Evolutionary conservation across 2,888 invertebrate genomes (phyloP), one percentile per base, ranked within the genome.

Genomic region (Tipula confusa): DNA sequence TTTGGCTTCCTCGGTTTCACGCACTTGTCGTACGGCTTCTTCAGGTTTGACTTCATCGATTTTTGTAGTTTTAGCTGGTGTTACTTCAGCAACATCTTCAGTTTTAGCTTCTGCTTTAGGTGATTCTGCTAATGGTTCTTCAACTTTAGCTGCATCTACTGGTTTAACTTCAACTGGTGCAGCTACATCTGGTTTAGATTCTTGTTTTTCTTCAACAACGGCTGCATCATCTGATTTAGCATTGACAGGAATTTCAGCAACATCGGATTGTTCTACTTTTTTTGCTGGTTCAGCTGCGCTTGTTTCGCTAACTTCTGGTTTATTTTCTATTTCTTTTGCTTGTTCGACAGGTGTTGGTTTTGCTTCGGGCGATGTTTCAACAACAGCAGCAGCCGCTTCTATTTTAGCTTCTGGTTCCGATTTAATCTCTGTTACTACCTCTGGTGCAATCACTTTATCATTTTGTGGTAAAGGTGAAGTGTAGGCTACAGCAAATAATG

Each of bases 1-100:
- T 85, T 90, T 86, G 83, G 86, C 87, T 83, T 89, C 87, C 85
- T 90, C 90, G 84, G 89, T 87, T 48, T 89, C 88, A 85, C 87
- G 87, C 84, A 88, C 89, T 83, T 87, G 85, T 11, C 85, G 18
- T 15, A 33, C 29, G 29, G 83, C 84, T 83, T 83, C 43, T 38
- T 82, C 38, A 28, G 28, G 18, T 80, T 85, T 86, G 79, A 48
- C 84, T 82, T 86, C 85, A 31, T 86, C 86, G 13, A 82, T 64
- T 83, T 84, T 83, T 15, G 84, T 86, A 7, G n/a, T n/a, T n/a
- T n/a, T n/a, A n/a, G 84, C 84, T 82, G 85, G 85, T 84, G 88
- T 89, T 83, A 86, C 85, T 9, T 85, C 82, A 29, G 48, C 7
- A 15, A 18, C 84, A 82, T 83, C 9, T 29, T 83, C 48, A 29